These are phyloP conservation scores for Aphelenchoides avenae DNA, from an alignment of 1,140 invertebrate genomes.

Conservation along the genomic window DNA sequence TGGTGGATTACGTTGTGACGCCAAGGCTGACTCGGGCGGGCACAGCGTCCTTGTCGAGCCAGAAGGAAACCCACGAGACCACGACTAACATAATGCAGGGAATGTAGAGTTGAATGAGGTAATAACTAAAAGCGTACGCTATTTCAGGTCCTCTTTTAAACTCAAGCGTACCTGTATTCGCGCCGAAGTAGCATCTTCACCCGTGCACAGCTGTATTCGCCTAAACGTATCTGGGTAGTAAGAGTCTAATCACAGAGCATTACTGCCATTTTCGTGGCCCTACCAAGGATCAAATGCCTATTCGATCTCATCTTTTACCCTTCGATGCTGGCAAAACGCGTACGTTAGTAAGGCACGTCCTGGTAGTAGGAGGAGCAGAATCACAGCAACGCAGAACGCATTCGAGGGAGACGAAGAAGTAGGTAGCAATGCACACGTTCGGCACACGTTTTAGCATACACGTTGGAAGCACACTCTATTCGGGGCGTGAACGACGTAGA, in stretches of 20 bases:
- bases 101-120: slow-evolving; percentile 74
- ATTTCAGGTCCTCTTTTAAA: not conserved
- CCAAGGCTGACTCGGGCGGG: slow-evolving; percentile 87
- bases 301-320: no score
- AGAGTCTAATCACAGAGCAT: no score
- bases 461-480: no score
- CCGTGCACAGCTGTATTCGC: slow-evolving; percentile 65
- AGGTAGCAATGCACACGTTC: slow-evolving; percentile 21
- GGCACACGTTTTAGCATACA: slow-evolving; percentile 8
- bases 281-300: no score
- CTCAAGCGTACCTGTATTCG: slow-evolving; percentile 61
- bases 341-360: no score
- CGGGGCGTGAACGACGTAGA: no score
- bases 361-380: no score
- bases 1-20: slow-evolving; percentile 72
- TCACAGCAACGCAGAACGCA: no score
- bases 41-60: slow-evolving; percentile 85
- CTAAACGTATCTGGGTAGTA: slow-evolving; percentile 64
- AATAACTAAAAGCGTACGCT: slow-evolving; percentile 75
- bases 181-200: slow-evolving; percentile 57
- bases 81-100: slow-evolving; percentile 67
- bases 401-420: slow-evolving; percentile 5
- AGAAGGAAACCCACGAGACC: slow-evolving; percentile 94
- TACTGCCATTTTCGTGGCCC: no score
- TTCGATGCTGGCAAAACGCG: no score